Evolutionary conservation across 2,797 vertebrate genomes (phyloP).

Genomic region (Amazona finschi): DNA sequence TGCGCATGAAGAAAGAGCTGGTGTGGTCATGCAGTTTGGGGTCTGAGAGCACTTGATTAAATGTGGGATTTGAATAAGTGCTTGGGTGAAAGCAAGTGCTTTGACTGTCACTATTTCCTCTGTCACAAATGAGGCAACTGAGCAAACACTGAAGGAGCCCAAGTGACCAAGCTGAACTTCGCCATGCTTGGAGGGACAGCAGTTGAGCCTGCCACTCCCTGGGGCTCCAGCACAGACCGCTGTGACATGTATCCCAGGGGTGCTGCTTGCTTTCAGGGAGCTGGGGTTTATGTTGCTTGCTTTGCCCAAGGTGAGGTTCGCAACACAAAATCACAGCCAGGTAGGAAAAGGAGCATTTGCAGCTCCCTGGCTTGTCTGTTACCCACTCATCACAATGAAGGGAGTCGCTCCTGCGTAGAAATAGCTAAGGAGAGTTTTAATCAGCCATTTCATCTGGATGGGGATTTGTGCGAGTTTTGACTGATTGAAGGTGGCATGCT

Average conservation of each 20-base stretch:
- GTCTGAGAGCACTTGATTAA: neutral
- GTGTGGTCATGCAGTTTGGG: neutral
- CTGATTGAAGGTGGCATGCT: neutral
- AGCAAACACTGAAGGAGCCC: neutral
- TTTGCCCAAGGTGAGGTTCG: neutral
- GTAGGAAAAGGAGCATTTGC: neutral
- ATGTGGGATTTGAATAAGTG: neutral
- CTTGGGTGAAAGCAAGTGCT: neutral
- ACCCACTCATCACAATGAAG: fast-evolving
- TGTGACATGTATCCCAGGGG: fast-evolving
- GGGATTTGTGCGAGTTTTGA: neutral
- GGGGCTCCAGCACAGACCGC: neutral
- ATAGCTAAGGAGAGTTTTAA: neutral
- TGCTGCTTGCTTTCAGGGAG: neutral
- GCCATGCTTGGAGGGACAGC: neutral
- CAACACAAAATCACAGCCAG: neutral
- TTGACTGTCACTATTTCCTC: neutral
- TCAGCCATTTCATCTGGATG: neutral
- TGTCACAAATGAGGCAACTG: fast-evolving
- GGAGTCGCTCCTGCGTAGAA: neutral
- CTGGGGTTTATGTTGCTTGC: fast-evolving
- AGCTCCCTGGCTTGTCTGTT: fast-evolving
- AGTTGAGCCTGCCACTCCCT: fast-evolving
- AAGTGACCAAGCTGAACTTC: neutral
- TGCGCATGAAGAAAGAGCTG: neutral